Conservation (phyloP, 2,113 vertebrate genomes). For the Chamaetylas fuelleborni region DNA sequence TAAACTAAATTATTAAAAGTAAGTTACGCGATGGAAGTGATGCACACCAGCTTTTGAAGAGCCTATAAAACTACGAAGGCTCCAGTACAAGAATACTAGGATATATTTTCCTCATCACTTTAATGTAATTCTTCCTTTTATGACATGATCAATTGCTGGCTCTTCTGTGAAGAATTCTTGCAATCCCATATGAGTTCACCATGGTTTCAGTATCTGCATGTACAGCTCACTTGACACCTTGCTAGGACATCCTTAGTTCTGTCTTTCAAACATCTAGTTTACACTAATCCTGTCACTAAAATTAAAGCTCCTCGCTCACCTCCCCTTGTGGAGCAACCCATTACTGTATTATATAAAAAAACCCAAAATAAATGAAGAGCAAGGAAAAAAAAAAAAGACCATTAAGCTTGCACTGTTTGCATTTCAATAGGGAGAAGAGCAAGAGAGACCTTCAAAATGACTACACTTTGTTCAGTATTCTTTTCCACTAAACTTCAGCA, state of each 20-base stretch:
- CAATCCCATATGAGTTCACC: not conserved
- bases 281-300: not conserved
- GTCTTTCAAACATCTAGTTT: not conserved
- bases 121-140: not conserved
- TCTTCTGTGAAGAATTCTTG: not conserved
- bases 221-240: not conserved
- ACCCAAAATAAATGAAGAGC: not conserved
- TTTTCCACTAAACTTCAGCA: not conserved
- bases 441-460: not conserved
- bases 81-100: not conserved
- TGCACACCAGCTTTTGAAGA: not conserved
- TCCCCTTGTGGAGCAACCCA: not conserved
- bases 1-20: not conserved
- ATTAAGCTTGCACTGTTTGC: not conserved
- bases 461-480: not conserved
- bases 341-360: not conserved
- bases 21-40: accelerated
- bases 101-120: not conserved
- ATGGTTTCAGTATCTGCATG: not conserved
- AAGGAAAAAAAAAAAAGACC: not conserved
- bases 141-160: not conserved
- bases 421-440: not conserved
- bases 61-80: not conserved
- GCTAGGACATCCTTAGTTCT: not conserved
- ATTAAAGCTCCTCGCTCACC: not conserved